These are phyloP conservation scores for Clavelina lepadiformis DNA, from an alignment of 23 tunicate species.

Conservation along the genomic window DNA sequence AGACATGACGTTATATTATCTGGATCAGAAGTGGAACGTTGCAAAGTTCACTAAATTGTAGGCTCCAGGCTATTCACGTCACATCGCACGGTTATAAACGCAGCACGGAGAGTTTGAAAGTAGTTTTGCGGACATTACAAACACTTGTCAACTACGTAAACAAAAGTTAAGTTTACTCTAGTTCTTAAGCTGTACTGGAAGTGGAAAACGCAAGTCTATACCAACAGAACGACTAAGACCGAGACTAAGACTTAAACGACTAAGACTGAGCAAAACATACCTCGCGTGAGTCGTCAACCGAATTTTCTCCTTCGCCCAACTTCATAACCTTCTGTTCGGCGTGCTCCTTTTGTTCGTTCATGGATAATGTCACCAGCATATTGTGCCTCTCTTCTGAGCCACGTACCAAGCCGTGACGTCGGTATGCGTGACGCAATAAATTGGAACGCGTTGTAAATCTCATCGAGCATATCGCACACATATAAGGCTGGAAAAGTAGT, in stretches of 20 bases:
- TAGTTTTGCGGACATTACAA: too few relatives aligned
- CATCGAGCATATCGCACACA: constrained; percentile 76
- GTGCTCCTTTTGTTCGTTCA: constrained; percentile 30
- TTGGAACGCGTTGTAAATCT: constrained; percentile 92
- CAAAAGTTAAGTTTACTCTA: not conserved
- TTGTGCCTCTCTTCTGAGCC: constrained; percentile 31
- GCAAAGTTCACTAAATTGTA: too few relatives aligned
- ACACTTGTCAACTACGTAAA: too few relatives aligned
- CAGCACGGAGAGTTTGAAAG: too few relatives aligned
- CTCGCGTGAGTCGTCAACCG: too few relatives aligned
- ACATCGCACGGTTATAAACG: too few relatives aligned
- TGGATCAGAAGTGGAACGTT: too few relatives aligned
- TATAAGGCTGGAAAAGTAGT: constrained; percentile 50
- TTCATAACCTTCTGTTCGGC: constrained; percentile 24
- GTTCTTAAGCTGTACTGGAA: not conserved
- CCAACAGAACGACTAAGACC: not conserved
- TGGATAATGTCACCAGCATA: constrained; percentile 31
- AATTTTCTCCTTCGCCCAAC: not conserved
- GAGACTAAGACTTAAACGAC: too few relatives aligned
- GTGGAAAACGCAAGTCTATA: not conserved
- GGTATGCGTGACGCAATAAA: constrained; percentile 85
- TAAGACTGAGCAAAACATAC: too few relatives aligned
- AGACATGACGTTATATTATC: too few relatives aligned
- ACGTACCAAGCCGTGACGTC: constrained; percentile 71
- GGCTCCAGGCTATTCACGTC: too few relatives aligned